Evolutionary conservation across 2,797 vertebrate genomes (phyloP), one percentile per base, ranked within the genome.

Genomic region (Remorina albescens): DNA sequence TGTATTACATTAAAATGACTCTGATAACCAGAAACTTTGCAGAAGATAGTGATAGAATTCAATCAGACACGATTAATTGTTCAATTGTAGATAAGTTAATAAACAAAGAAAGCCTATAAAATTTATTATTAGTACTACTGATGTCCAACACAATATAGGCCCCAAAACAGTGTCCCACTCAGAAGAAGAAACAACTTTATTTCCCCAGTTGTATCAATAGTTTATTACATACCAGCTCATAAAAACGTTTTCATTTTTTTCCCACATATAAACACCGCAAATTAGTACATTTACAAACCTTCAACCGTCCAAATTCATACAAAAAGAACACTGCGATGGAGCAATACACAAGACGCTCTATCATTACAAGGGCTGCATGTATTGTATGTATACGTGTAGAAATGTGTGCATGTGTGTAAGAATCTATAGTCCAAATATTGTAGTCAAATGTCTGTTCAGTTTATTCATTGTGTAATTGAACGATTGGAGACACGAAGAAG

Each of bases 211-310:
- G 82, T 92, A 87, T 90, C 78, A 91, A 92, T 76, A 84, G 79
- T 93, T 94, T 94, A 94, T 93, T 94, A 90, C 86, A 92, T 86
- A 91, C 91, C 81, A 85, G 83, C 74, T 90, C 90, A 89, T 92
- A 92, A 93, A 94, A 94, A 92, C 91, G 89, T 87, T 59, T 88
- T 69, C 54, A 91, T 79, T 56, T 81, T n/a, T 78, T 79, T 71
- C 78, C 78, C 89, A 94, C 92, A 88, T 93, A 93, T 86, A 92
- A 94, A 93, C 93, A 94, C 93, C 32, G 86, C 93, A 93, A 93
- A 89, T 88, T 87, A 86, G 81, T 89, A 93, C 93, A 91, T 92
- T 92, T 93, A 93, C 88, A 93, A 93, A 92, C 92, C 73, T 85
- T 74, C 84, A 86, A 86, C 84, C 81, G 47, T 91, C 83, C 87